Conservation (phyloP, 2,113 vertebrate species). For the Ia io region DNA sequence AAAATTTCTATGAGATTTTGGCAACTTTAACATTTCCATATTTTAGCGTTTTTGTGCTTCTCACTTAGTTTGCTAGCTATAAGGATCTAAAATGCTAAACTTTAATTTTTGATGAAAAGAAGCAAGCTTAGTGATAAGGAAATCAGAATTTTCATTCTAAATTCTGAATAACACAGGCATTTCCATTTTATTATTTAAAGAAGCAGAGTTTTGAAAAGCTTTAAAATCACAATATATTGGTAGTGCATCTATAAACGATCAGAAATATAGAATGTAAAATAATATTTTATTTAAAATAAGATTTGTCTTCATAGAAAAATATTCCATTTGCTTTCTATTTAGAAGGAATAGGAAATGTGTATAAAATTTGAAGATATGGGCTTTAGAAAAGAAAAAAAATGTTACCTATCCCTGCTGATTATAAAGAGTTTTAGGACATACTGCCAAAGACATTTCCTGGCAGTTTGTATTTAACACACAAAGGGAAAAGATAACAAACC, state of each 20-base stretch:
- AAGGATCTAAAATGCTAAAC: background rate
- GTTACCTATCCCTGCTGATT: background rate
- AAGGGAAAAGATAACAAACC: background rate
- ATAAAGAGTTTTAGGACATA: background rate
- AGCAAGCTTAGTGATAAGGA: background rate
- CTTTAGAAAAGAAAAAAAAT: background rate
- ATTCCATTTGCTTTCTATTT: background rate
- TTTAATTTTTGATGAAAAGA: constrained; percentile 35
- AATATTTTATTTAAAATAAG: constrained; percentile 43
- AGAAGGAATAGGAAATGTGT: constrained; percentile 11
- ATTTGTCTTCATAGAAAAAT: background rate
- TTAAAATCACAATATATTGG: background rate
- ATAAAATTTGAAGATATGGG: background rate
- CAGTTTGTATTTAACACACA: background rate
- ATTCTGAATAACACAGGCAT: background rate
- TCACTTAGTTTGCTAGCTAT: background rate
- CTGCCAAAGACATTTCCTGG: constrained; percentile 40
- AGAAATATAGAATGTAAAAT: background rate
- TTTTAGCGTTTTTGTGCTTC: background rate
- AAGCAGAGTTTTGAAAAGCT: background rate
- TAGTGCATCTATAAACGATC: background rate
- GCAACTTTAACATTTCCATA: background rate
- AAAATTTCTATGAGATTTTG: background rate
- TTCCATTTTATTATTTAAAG: constrained; percentile 32
- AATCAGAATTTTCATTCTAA: background rate